These are phyloP conservation scores for Folsomia manolachei DNA, from an alignment of 2,888 invertebrate genomes.

Conservation along the genomic window DNA sequence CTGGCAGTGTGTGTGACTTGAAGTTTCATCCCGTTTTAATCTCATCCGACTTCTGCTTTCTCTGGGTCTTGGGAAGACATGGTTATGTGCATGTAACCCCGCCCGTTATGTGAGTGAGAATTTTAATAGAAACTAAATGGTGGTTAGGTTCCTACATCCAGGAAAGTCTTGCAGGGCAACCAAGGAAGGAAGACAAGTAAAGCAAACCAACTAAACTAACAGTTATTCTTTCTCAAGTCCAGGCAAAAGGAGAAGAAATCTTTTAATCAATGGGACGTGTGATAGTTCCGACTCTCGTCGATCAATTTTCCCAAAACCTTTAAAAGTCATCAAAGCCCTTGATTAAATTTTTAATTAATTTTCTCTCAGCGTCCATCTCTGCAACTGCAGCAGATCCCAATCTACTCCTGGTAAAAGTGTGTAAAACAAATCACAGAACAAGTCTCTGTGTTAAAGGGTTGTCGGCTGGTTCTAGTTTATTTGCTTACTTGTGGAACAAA, in stretches of 20 bases:
- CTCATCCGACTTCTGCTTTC: background rate
- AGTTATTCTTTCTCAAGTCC: background rate
- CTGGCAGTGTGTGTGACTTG: background rate
- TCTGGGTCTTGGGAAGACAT: no score
- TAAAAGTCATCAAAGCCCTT: slow-evolving; percentile 9
- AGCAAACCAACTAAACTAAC: background rate
- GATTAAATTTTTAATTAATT: slow-evolving; percentile 24
- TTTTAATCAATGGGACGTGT: slow-evolving; percentile 23
- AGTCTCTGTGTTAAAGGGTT: background rate
- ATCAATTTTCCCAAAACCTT: slow-evolving; percentile 13
- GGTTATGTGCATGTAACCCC: no score
- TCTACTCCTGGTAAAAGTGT: background rate
- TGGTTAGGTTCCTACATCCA: no score
- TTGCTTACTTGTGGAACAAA: no score
- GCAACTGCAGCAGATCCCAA: no score
- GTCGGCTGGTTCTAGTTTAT: no score
- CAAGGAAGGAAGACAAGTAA: background rate
- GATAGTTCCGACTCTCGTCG: slow-evolving; percentile 12
- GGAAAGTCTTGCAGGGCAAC: background rate
- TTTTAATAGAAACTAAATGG: slow-evolving; percentile 1
- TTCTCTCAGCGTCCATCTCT: background rate
- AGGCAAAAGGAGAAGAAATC: slow-evolving; percentile 4
- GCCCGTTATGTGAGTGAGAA: slow-evolving; percentile 1
- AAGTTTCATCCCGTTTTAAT: background rate
- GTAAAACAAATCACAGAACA: background rate